These are phyloP conservation scores for Miniopterus natalensis DNA, from an alignment of 2,113 vertebrate genomes.

Conservation along the genomic window DNA sequence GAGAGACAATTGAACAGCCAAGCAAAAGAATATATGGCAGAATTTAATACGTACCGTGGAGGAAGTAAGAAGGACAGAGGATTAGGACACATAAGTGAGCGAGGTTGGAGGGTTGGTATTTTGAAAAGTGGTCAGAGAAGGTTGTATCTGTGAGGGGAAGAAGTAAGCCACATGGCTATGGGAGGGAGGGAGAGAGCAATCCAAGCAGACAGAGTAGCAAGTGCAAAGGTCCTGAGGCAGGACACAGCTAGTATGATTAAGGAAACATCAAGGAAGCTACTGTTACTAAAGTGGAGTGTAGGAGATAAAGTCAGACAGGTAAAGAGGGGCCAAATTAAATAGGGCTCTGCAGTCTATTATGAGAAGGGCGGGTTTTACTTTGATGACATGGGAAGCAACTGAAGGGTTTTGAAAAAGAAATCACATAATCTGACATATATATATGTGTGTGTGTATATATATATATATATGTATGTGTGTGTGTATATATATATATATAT, in stretches of 20 bases:
- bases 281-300: fast-evolving
- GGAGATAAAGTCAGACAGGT: background rate
- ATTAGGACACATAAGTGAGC: too few species aligned
- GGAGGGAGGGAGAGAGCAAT: background rate
- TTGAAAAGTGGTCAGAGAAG: background rate
- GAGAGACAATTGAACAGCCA: background rate
- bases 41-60: background rate
- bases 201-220: background rate
- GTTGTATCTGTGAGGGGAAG: background rate
- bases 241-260: fast-evolving
- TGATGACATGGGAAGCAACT: background rate
- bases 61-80: background rate
- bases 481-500: too few species aligned
- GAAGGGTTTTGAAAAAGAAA: background rate
- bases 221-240: background rate
- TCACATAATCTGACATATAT: background rate
- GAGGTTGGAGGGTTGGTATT: background rate
- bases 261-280: background rate
- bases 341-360: background rate
- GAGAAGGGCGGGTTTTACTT: background rate
- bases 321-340: too few species aligned
- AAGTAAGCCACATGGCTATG: background rate
- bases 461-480: too few species aligned
- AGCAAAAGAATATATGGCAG: background rate
- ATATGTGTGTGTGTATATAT: too few species aligned